Percentiles rank a stretch among this genome's conserved stretches.
Conservation (phyloP, 2,797 vertebrate genomes). For the Caiman crocodilus region DNA sequence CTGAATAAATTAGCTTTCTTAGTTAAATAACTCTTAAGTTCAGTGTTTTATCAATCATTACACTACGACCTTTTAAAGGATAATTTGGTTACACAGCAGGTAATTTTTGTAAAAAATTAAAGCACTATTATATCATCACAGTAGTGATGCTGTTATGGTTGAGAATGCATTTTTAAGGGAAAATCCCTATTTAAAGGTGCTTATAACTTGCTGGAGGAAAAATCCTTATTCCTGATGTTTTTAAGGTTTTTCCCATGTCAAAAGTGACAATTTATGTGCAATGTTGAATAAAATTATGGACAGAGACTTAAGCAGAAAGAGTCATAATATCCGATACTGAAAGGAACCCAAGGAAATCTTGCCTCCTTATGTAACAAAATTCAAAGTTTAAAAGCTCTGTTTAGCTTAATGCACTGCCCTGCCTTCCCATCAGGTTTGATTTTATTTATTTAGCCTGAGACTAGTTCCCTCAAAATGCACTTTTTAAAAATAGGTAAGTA, state of each 20-base stretch:
- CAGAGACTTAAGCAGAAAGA: not conserved
- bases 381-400: not conserved
- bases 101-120: not conserved
- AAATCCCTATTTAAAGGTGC: not conserved
- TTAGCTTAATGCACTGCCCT: not conserved
- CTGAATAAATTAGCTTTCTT: not conserved
- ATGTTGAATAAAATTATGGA: not conserved
- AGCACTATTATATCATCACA: not conserved
- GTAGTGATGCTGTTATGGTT: not conserved
- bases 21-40: not conserved
- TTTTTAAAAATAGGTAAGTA: not conserved
- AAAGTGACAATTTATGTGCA: rapidly evolving
- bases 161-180: not conserved
- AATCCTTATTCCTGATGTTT: not conserved
- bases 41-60: not conserved
- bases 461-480: not conserved
- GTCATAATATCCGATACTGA: not conserved
- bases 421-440: not conserved
- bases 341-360: not conserved
- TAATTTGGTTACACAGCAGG: not conserved
- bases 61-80: not conserved
- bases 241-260: not conserved
- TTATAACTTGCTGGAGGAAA: not conserved
- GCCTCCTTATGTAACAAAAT: not conserved
- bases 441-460: not conserved